These are phyloP conservation scores for Lerema accius DNA, from an alignment of 1,140 invertebrate genomes.

Conservation along the genomic window DNA sequence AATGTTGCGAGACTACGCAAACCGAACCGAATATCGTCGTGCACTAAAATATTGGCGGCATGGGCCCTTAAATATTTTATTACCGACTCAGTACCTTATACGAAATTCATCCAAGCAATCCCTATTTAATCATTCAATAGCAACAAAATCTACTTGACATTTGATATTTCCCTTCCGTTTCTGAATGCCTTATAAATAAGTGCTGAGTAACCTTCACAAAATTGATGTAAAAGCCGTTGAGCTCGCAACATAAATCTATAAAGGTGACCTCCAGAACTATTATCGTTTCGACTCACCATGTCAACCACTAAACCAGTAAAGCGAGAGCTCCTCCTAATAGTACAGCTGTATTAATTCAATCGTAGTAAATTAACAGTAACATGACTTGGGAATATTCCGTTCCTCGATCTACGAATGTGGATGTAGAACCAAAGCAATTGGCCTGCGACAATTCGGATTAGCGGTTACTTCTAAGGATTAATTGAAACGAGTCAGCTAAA, in stretches of 20 bases:
- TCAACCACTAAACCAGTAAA: neutral
- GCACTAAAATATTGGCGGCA: no score
- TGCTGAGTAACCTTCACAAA: slow-evolving; percentile 32
- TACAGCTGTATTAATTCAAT: neutral
- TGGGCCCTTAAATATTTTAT: neutral
- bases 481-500: slow-evolving; percentile 20
- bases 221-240: slow-evolving; percentile 32
- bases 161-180: slow-evolving; percentile 4
- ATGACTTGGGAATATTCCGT: neutral
- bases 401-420: neutral
- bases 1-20: no score
- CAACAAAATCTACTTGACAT: neutral
- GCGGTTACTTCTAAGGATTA: slow-evolving; percentile 17
- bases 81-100: neutral
- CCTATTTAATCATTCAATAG: no score
- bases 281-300: neutral
- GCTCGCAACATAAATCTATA: slow-evolving; percentile 38
- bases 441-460: slow-evolving; percentile 20
- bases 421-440: slow-evolving; percentile 9
- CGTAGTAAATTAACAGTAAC: neutral
- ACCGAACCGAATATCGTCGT: no score
- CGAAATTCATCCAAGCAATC: neutral
- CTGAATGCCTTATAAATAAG: slow-evolving; percentile 37
- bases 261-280: slow-evolving; percentile 25
- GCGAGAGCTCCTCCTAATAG: neutral